These are phyloP conservation scores for Metaphire vulgaris DNA, from an alignment of 1,140 invertebrate genomes.

Conservation along the genomic window DNA sequence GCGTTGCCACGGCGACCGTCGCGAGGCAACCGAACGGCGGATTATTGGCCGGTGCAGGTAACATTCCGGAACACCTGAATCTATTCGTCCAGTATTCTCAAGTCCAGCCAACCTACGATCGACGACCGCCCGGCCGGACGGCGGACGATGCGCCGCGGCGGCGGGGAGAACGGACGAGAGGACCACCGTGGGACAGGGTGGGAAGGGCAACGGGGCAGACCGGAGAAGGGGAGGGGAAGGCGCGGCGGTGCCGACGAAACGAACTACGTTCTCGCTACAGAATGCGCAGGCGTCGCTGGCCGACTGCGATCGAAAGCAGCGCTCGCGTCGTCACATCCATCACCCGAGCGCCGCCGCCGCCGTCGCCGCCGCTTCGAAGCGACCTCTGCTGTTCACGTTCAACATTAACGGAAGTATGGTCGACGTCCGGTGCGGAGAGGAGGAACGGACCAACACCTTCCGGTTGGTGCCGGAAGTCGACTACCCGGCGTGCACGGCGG, in stretches of 20 bases:
- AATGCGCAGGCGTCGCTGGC: neutral
- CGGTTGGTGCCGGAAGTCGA: neutral
- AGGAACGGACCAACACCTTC: constrained; percentile 19
- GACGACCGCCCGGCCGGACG: too few relatives aligned
- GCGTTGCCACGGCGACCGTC: neutral
- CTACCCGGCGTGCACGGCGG: neutral
- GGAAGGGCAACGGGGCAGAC: neutral
- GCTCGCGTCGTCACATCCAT: too few relatives aligned
- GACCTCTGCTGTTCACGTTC: constrained; percentile 28
- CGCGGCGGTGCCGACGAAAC: neutral
- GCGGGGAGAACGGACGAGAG: too few relatives aligned
- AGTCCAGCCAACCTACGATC: neutral
- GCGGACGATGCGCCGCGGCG: too few relatives aligned
- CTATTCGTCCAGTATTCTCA: constrained; percentile 20
- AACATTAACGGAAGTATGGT: constrained; percentile 32
- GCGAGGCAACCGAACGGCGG: neutral
- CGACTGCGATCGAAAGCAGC: neutral
- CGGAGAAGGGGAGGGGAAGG: neutral
- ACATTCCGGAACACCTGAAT: constrained; percentile 17
- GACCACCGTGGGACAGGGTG: neutral
- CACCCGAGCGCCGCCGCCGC: too few relatives aligned
- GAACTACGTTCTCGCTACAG: neutral
- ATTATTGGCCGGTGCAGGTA: neutral
- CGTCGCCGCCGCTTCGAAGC: neutral
- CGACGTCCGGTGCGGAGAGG: constrained; percentile 25